Percentiles rank a stretch among this genome's conserved stretches.
phyloP scores from a whole-genome alignment of 2,113 vertebrate species.

The Poeciliopsis occidentalis region DNA sequence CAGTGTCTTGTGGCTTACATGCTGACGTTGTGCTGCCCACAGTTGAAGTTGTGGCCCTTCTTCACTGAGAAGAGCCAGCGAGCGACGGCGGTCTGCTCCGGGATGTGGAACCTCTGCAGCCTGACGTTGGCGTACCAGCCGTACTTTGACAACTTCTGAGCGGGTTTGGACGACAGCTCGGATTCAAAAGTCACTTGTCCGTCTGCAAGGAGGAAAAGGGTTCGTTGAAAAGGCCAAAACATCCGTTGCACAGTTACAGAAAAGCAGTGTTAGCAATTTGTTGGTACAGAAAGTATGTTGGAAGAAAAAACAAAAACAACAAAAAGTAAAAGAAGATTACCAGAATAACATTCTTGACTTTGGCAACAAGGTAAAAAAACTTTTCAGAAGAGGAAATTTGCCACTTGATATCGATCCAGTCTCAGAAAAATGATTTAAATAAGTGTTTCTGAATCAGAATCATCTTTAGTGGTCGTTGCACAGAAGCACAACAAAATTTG shows the following conservation, averaged over 20 bases:
- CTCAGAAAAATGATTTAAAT: neutral
- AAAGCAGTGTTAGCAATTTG: neutral
- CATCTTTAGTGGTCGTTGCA: no score
- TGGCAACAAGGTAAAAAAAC: neutral
- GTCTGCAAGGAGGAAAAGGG: slow-evolving; percentile 34
- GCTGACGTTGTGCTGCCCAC: slow-evolving; percentile 82
- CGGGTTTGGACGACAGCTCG: slow-evolving; percentile 87
- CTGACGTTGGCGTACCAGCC: slow-evolving; percentile 89
- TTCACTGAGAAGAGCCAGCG: slow-evolving; percentile 88
- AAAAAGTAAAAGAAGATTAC: no score
- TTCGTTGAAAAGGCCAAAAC: neutral
- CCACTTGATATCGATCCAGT: neutral
- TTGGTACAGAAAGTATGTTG: neutral
- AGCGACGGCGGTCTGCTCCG: slow-evolving; percentile 85
- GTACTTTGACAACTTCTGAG: slow-evolving; percentile 90
- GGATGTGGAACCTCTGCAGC: slow-evolving; percentile 90
- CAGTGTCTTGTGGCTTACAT: slow-evolving; percentile 80
- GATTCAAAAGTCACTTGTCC: slow-evolving; percentile 78
- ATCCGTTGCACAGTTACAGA: neutral
- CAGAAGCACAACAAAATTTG: no score
- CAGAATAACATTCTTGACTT: neutral
- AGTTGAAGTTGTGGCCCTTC: slow-evolving; percentile 77
- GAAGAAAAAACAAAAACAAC: neutral
- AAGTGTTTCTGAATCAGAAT: neutral
- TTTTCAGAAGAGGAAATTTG: neutral